Evolutionary conservation across 2,888 invertebrate genomes (phyloP).

Genomic region (Maniola hyperantus): DNA sequence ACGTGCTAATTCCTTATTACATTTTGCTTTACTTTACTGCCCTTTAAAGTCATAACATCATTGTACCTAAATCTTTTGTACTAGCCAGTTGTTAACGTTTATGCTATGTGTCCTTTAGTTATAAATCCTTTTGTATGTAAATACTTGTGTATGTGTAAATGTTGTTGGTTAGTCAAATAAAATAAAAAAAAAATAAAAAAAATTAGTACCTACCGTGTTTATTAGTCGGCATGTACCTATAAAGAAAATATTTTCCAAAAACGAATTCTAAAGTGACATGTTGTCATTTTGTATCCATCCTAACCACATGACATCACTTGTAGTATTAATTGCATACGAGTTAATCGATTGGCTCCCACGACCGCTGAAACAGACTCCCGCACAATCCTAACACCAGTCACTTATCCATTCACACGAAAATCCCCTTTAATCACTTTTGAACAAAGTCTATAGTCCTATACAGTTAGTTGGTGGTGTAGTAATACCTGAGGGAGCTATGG

Average conservation of each 20-base stretch:
- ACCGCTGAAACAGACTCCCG: constrained; percentile 37
- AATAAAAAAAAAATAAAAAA: too few species aligned
- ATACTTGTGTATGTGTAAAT: too few species aligned
- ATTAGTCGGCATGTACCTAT: neutral
- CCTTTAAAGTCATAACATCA: too few species aligned
- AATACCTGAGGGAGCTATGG: constrained; percentile 34
- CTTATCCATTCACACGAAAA: constrained; percentile 7
- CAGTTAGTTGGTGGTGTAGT: neutral
- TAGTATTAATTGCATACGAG: constrained; percentile 53
- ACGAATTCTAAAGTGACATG: constrained; percentile 25
- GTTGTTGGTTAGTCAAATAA: too few species aligned
- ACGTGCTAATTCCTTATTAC: too few species aligned
- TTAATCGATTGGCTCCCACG: constrained; percentile 73
- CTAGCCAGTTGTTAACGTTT: too few species aligned
- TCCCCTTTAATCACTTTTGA: neutral
- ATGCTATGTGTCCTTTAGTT: too few species aligned
- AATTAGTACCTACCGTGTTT: neutral
- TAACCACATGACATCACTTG: constrained; percentile 66
- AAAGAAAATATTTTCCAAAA: neutral
- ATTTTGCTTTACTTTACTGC: too few species aligned
- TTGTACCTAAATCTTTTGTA: too few species aligned
- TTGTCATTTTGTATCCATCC: constrained; percentile 39
- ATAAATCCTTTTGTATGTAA: too few species aligned
- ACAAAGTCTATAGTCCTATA: constrained; percentile 9
- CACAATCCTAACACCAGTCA: constrained; percentile 27